Evolutionary conservation across 2,113 vertebrate genomes (phyloP).

Genomic region (Pantherophis guttatus): DNA sequence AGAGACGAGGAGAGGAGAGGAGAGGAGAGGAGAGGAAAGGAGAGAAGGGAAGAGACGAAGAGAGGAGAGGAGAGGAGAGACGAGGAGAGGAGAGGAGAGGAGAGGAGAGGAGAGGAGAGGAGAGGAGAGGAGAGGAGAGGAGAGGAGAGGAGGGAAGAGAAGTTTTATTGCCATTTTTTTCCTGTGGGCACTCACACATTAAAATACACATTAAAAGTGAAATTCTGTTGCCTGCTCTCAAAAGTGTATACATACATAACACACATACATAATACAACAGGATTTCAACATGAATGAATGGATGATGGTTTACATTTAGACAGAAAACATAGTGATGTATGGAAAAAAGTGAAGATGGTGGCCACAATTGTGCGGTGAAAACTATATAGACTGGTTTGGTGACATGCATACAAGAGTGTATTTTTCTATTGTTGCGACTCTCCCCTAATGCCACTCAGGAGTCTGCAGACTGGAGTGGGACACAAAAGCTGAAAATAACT

Average conservation of each 20-base stretch:
- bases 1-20: accelerated
- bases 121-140: too few relatives aligned
- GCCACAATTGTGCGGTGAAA: not conserved
- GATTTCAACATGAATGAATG: not conserved
- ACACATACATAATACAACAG: not conserved
- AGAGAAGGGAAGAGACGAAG: too few relatives aligned
- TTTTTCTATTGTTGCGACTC: not conserved
- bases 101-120: too few relatives aligned
- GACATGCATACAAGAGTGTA: not conserved
- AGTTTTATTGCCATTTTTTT: too few relatives aligned
- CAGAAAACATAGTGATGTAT: not conserved
- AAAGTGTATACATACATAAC: too few relatives aligned
- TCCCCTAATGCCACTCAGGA: not conserved
- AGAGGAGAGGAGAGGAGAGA: too few relatives aligned
- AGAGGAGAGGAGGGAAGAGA: too few relatives aligned
- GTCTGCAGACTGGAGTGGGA: not conserved
- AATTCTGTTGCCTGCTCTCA: too few relatives aligned
- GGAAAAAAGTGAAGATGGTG: not conserved
- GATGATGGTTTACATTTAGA: not conserved
- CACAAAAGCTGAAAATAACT: not conserved
- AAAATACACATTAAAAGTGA: too few relatives aligned
- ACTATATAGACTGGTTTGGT: not conserved
- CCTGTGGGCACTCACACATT: too few relatives aligned
- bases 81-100: accelerated
- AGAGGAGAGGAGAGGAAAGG: accelerated